Conservation (phyloP, 2,113 vertebrate species). For the Callorhinus ursinus region DNA sequence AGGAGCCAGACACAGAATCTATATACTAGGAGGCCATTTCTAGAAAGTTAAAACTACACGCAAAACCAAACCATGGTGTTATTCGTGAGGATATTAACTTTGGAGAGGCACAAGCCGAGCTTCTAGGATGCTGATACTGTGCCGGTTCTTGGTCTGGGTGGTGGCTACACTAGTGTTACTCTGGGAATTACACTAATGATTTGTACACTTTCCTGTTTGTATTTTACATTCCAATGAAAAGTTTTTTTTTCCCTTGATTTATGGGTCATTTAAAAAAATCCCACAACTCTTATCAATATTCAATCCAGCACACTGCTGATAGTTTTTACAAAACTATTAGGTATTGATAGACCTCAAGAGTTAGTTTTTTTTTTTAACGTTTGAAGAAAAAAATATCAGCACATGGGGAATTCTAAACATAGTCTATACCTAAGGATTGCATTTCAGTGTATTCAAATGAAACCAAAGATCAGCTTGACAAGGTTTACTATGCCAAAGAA, state of each 20-base stretch:
- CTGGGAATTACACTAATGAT: slow-evolving; percentile 5
- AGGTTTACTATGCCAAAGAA: neutral
- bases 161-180: neutral
- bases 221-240: neutral
- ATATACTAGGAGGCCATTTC: neutral
- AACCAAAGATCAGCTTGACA: neutral
- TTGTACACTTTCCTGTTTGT: neutral
- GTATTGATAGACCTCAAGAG: neutral
- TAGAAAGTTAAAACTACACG: neutral
- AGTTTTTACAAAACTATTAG: slow-evolving; percentile 24
- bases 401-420: neutral
- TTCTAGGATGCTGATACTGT: neutral
- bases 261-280: neutral
- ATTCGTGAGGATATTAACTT: neutral
- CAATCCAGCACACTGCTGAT: neutral
- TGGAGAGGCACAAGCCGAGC: neutral
- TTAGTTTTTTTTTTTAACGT: neutral
- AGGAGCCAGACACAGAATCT: neutral
- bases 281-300: neutral
- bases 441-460: slow-evolving; percentile 18
- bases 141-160: neutral
- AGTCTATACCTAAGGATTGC: neutral
- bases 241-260: neutral
- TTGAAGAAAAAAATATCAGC: slow-evolving; percentile 17
- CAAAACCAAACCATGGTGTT: neutral